Base-by-base conservation (phyloP, 2,888 invertebrate genomes). In the Panzeria rudis region DNA sequence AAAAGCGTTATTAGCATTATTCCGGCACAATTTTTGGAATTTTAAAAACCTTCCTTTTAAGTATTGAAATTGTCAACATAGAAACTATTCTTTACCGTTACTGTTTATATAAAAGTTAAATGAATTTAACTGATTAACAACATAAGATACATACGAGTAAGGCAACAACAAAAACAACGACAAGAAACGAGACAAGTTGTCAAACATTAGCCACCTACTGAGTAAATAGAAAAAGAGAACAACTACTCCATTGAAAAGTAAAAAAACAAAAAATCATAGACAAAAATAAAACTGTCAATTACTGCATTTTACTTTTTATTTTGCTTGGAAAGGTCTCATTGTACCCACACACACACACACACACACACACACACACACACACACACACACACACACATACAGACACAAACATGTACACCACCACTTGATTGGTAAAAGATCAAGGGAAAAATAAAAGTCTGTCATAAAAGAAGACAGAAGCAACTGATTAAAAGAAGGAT, bases 171-270 rank as follows among this genome's bases (percentile, higher is more conserved):
- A 69, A 52, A 81, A 68, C 23, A 83, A 69, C 50, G 68, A 69
- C 77, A 81, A 54, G 80, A 81, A 83, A 77, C 83, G 69, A 86
- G 83, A 83, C 86, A 86, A 80, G 80, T 86, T 83, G 86, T 83
- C 83, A 86, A 86, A 86, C 83, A 80, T 76, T 59, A 83, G 73
- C 83, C 86, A 83, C 80, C 84, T 85, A 85, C 85, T 69, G 84
- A 80, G 84, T 72, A 76, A 84, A 83, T 35, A 76, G 73, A 72
- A 76, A 72, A 35, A 38, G 38, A 50, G 32, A 78, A 76, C 54
- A 72, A 11, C 32, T 66, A 20, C 32, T 64, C 44, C 2, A 71
- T 62, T 15, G 47, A 20, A 68, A 61, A 59, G 23, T 41, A 59
- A 20, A 44, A 50, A 73, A 66, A 71, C 61, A 66, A 68, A 66